A percentile compares a stretch with the other conserved stretches of the same genome.
phyloP scores from a whole-genome alignment of 1,140 invertebrate genomes.

The Drosophila orena region DNA sequence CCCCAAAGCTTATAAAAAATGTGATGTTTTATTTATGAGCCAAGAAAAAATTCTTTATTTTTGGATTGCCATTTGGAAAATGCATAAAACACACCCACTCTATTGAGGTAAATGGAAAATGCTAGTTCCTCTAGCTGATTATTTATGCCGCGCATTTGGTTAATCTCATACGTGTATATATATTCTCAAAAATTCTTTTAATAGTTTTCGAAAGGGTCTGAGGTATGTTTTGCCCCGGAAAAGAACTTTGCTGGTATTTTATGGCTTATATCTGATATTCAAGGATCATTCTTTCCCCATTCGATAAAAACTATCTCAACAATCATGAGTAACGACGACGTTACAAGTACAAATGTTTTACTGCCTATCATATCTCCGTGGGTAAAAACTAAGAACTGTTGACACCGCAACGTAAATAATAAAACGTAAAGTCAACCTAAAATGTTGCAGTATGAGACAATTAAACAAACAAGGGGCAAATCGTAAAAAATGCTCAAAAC shows the following conservation, averaged over 20 bases:
- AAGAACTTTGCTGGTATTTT: constrained; percentile 1
- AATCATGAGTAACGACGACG: neutral
- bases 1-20: constrained; percentile 17
- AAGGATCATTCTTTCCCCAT: neutral
- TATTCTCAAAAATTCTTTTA: constrained; percentile 28
- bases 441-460: constrained; percentile 73
- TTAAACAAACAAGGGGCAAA: constrained; percentile 69
- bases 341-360: neutral
- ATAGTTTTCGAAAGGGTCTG: constrained; percentile 43
- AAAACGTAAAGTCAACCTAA: constrained; percentile 52
- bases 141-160: constrained; percentile 72
- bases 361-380: constrained; percentile 20
- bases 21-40: constrained; percentile 73
- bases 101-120: constrained; percentile 35
- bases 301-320: neutral
- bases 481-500: constrained; percentile 50
- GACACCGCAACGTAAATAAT: constrained; percentile 66
- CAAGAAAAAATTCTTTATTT: constrained; percentile 43
- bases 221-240: neutral
- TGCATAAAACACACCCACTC: constrained; percentile 69
- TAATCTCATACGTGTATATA: constrained; percentile 35
- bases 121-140: constrained; percentile 42
- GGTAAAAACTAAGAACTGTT: constrained; percentile 41
- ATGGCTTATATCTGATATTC: neutral
- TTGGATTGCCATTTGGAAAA: constrained; percentile 49